These are phyloP conservation scores for Chymomyza procnemis DNA, from an alignment of 2,888 invertebrate genomes.

Conservation along the genomic window DNA sequence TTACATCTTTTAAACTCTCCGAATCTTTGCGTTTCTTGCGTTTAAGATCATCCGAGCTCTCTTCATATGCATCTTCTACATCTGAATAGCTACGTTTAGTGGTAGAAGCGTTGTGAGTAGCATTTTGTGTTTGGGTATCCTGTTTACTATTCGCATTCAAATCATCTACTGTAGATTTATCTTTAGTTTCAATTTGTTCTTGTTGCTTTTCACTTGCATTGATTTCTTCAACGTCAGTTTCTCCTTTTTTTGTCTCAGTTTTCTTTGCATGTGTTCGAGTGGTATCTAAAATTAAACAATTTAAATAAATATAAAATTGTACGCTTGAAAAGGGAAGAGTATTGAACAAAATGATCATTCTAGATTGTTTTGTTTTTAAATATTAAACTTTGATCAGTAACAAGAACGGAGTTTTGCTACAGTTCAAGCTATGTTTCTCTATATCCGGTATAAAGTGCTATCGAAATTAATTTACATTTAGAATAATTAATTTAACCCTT, in stretches of 20 bases:
- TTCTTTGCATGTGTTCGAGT: slow-evolving; percentile 62
- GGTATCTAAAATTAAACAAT: slow-evolving; percentile 47
- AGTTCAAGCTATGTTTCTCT: too few relatives aligned
- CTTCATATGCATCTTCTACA: slow-evolving; percentile 81
- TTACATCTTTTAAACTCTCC: slow-evolving; percentile 81
- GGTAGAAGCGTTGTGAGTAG: slow-evolving; percentile 42
- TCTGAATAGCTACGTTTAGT: slow-evolving; percentile 76
- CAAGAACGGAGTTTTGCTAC: too few relatives aligned
- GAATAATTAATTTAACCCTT: too few relatives aligned
- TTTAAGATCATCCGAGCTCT: slow-evolving; percentile 83
- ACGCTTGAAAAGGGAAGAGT: too few relatives aligned
- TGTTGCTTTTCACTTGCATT: slow-evolving; percentile 58
- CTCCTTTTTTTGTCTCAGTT: slow-evolving; percentile 64
- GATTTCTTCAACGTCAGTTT: slow-evolving; percentile 61
- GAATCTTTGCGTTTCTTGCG: slow-evolving; percentile 88
- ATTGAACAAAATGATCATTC: too few relatives aligned
- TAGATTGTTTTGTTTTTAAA: too few relatives aligned
- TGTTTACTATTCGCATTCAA: slow-evolving; percentile 54
- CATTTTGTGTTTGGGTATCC: slow-evolving; percentile 33
- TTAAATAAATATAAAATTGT: not conserved
- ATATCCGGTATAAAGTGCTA: too few relatives aligned
- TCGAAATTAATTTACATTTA: too few relatives aligned
- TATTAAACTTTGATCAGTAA: too few relatives aligned
- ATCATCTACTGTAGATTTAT: slow-evolving; percentile 61
- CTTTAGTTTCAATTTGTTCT: slow-evolving; percentile 56